Percentiles rank a stretch among this genome's conserved stretches.
Conservation (phyloP, 1,140 invertebrate species). For the Ceratoteleas bidentatus region DNA sequence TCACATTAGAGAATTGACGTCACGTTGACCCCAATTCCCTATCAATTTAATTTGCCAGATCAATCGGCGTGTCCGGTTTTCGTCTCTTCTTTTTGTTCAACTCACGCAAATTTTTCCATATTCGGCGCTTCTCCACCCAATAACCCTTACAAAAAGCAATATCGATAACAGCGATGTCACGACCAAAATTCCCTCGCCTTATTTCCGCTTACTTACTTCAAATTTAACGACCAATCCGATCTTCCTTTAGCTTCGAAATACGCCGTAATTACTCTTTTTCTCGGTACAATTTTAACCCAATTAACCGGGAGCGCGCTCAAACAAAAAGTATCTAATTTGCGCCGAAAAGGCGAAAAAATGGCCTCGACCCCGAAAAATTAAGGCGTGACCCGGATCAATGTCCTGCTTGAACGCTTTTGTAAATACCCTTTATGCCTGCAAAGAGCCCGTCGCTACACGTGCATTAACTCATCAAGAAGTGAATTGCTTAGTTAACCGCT, state of each 20-base stretch:
- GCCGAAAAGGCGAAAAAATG: background rate
- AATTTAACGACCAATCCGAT: too few species aligned
- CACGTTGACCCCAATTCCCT: constrained; percentile 50
- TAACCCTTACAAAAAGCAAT: too few species aligned
- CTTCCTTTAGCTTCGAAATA: too few species aligned
- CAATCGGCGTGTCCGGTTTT: too few species aligned
- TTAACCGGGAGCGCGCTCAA: too few species aligned
- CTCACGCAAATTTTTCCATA: too few species aligned
- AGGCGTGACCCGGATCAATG: constrained; percentile 50
- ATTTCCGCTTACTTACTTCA: background rate
- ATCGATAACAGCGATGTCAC: too few species aligned
- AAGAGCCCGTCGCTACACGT: constrained; percentile 20
- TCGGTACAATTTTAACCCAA: too few species aligned
- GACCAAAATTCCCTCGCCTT: constrained; percentile 1
- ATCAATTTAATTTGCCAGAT: constrained; percentile 47
- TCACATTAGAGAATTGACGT: constrained; percentile 21
- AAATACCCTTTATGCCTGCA: constrained; percentile 48
- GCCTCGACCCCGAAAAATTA: constrained; percentile 6
- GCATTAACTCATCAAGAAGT: constrained; percentile 59
- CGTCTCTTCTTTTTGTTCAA: too few species aligned
- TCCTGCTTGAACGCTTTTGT: constrained; percentile 47
- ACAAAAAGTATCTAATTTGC: background rate
- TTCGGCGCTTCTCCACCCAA: background rate
- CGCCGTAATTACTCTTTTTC: too few species aligned
- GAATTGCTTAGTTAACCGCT: constrained; percentile 50